A percentile compares a stretch with the other conserved stretches of the same genome.
phyloP scores from a whole-genome alignment of 2,888 invertebrate species.

The Lutraria lutraria region DNA sequence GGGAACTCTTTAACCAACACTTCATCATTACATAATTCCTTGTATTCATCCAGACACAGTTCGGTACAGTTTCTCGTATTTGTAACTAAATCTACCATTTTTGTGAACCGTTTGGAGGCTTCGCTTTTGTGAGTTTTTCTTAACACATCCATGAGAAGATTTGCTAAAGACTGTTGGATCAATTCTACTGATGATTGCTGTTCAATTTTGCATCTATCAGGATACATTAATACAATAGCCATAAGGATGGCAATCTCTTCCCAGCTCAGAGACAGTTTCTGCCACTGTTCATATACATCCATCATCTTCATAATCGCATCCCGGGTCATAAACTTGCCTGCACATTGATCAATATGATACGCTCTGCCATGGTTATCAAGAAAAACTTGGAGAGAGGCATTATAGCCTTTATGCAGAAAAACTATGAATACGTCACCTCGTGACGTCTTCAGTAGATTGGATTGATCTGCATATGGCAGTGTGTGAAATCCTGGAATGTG shows the following conservation, averaged over 20 bases:
- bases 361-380: conserved; percentile 44
- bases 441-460: conserved; percentile 57
- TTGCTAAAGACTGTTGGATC: conserved; percentile 54
- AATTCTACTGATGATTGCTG: conserved; percentile 53
- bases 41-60: conserved; percentile 58
- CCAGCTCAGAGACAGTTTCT: conserved; percentile 49
- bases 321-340: conserved; percentile 55
- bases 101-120: conserved; percentile 49
- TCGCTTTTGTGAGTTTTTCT: conserved; percentile 18
- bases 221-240: conserved; percentile 50
- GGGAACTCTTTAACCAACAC: conserved; percentile 60
- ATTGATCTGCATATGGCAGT: conserved; percentile 61
- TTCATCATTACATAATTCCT: conserved; percentile 63
- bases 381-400: conserved; percentile 45
- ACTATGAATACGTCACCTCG: conserved; percentile 65
- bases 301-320: conserved; percentile 30
- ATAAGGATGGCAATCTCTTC: conserved; percentile 61
- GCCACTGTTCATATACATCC: conserved; percentile 50
- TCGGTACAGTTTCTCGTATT: conserved; percentile 55
- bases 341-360: conserved; percentile 58
- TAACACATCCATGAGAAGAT: conserved; percentile 45
- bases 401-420: conserved; percentile 58
- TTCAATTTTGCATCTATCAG: conserved; percentile 62
- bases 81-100: conserved; percentile 59
- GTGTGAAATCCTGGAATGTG: conserved; percentile 61